Base-by-base conservation (phyloP, 2,113 vertebrate genomes). In the Crotalus horridus region DNA sequence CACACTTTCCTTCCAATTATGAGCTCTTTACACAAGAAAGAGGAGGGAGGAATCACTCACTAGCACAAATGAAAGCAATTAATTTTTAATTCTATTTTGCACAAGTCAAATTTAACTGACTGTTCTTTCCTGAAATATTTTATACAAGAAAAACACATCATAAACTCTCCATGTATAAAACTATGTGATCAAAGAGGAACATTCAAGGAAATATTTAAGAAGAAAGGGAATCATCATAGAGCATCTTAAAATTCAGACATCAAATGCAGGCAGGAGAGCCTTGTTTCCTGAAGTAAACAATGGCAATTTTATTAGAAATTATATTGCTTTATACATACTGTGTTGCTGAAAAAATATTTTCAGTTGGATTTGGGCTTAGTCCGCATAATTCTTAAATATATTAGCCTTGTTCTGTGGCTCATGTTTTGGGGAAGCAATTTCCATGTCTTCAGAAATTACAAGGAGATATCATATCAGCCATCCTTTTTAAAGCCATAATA, bases 231-330 rank as follows among this genome's bases (percentile, higher is more conserved):
- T 24, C 93, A 89, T 87, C 92, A 56, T 93, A 53, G 39, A 89
- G 12, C 51, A 7, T 48, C 90, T 89, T 95, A 94, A 94, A 93
- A 95, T 92, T 94, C 94, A 96, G 61, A 92, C 91, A 91, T 69
- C 91, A 92, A 91, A 43, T 17, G 33, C n/a, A 90, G 51, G 26
- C 2, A 93, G 3, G 43, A 94, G 39, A 85, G 0, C 56, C 23
- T 59, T 93, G 53, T 53, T 89, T 88, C 43, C 55, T 85, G 46
- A 2, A 69, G 11, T 23, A 24, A 92, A 21, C 39, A 91, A 90
- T 43, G 85, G 55, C 1, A 0, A 85, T 81, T 93, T 94, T 12
- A 17, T 54, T 21, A 94, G 2, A 0, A 6, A 92, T 94, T 58
- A 88, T 92, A 20, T 8, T 94, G 92, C 8, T 93, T 85, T 61